Percentiles rank a stretch among this genome's conserved stretches.
These are phyloP conservation scores for Eustalomyia histrio DNA, from an alignment of 2,888 invertebrate species.

Conservation along the genomic window DNA sequence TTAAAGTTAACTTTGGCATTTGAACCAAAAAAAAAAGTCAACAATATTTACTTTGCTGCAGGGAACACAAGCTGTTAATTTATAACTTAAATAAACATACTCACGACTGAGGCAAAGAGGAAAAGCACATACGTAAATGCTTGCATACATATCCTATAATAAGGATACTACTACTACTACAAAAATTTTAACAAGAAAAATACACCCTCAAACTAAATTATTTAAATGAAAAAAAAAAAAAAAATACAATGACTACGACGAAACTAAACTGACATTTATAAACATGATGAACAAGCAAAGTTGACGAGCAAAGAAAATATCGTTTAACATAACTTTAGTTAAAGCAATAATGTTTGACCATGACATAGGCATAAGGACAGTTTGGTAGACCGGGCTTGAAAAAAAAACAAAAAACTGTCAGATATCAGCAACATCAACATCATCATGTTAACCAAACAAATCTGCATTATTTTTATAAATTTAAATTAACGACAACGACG, in stretches of 20 bases:
- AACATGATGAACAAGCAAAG: slow-evolving; percentile 42
- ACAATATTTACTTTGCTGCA: slow-evolving; percentile 50
- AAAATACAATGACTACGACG: slow-evolving; percentile 30
- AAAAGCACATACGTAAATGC: neutral
- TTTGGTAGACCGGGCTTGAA: neutral
- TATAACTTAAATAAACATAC: slow-evolving; percentile 52
- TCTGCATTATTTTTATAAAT: slow-evolving; percentile 45
- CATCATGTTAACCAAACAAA: slow-evolving; percentile 38
- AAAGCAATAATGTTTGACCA: slow-evolving; percentile 47
- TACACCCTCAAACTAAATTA: slow-evolving; percentile 56
- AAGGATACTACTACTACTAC: slow-evolving; percentile 29
- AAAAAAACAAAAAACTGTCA: neutral
- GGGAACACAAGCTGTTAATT: slow-evolving; percentile 57
- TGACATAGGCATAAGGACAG: slow-evolving; percentile 39
- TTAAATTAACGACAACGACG: slow-evolving; percentile 45
- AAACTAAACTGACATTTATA: slow-evolving; percentile 47
- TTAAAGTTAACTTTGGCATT: slow-evolving; percentile 30
- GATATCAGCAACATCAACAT: slow-evolving; percentile 37
- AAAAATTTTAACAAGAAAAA: slow-evolving; percentile 49
- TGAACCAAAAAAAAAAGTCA: slow-evolving; percentile 39
- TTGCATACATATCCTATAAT: slow-evolving; percentile 7
- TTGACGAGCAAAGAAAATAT: slow-evolving; percentile 40
- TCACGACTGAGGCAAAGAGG: neutral
- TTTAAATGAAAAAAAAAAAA: slow-evolving; percentile 58
- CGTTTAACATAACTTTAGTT: slow-evolving; percentile 42